Conservation (phyloP, 2,888 invertebrate genomes). For the Cryptophagus acutangulus region DNA sequence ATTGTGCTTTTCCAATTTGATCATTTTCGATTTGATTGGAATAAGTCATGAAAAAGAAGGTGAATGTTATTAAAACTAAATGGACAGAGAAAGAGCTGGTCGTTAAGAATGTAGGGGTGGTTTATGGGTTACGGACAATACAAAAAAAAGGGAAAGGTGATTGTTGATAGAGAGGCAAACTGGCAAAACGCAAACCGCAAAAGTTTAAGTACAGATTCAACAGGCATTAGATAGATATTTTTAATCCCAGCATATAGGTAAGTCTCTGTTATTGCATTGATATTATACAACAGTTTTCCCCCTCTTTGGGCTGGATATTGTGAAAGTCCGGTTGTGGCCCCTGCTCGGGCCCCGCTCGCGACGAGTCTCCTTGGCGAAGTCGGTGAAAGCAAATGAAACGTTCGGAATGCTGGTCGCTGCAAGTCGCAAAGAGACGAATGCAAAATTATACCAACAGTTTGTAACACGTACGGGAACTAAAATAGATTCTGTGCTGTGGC, state of each 20-base stretch:
- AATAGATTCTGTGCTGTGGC: conserved; percentile 39
- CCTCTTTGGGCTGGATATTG: conserved; percentile 42
- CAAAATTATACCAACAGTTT: conserved; percentile 32
- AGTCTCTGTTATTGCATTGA: conserved; percentile 43
- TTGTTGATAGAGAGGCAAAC: no score
- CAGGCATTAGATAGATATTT: no score
- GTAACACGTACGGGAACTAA: conserved; percentile 29
- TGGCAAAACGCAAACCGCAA: no score
- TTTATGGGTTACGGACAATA: no score
- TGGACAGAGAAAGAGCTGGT: no score
- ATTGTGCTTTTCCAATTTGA: no score
- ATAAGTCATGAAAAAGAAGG: no score
- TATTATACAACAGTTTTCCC: conserved; percentile 48
- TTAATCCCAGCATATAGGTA: conserved; percentile 34
- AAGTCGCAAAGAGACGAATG: conserved; percentile 31
- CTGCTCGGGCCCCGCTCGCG: conserved; percentile 45
- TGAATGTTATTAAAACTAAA: no score
- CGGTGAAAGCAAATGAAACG: conserved; percentile 46
- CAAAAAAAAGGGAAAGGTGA: no score
- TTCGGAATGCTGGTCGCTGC: conserved; percentile 36
- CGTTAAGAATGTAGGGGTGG: no score
- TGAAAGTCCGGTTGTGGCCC: conserved; percentile 48
- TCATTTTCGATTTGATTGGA: no score
- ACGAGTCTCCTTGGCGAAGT: conserved; percentile 47
- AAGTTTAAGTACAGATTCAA: no score